Evolutionary conservation across 2,888 invertebrate genomes (phyloP).

Genomic region (Polyploca ridens): DNA sequence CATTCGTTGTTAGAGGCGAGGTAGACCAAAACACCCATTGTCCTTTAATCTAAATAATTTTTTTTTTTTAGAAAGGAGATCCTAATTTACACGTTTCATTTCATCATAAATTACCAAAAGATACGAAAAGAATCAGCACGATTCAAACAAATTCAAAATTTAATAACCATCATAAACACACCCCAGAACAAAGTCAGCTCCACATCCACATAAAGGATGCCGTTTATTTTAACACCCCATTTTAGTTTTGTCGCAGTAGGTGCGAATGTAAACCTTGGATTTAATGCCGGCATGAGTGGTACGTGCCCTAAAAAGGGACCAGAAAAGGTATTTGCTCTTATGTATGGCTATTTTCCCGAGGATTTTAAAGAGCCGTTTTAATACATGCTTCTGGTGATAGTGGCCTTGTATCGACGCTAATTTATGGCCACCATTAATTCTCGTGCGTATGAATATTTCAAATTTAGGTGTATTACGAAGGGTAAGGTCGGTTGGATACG

Average conservation of each 20-base stretch:
- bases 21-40: no score
- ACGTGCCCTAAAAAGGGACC: constrained; percentile 37
- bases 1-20: no score
- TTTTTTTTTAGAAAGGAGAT: no score
- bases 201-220: constrained; percentile 24
- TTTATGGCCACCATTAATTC: constrained; percentile 41
- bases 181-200: constrained; percentile 26
- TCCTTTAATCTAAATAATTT: no score
- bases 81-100: no score
- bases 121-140: constrained; percentile 9
- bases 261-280: constrained; percentile 23
- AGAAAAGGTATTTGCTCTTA: constrained; percentile 36
- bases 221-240: constrained; percentile 37
- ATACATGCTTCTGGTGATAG: constrained; percentile 41
- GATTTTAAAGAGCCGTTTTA: constrained; percentile 39
- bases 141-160: constrained; percentile 26
- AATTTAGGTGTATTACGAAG: constrained; percentile 6
- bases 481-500: constrained; percentile 11
- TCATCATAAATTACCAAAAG: background rate
- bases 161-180: constrained; percentile 22
- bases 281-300: constrained; percentile 36
- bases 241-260: constrained; percentile 36
- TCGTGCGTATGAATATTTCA: constrained; percentile 37
- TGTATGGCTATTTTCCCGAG: constrained; percentile 30
- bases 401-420: constrained; percentile 33